Evolutionary conservation across 2,888 invertebrate genomes (phyloP).

Genomic region (Beris morrisii): DNA sequence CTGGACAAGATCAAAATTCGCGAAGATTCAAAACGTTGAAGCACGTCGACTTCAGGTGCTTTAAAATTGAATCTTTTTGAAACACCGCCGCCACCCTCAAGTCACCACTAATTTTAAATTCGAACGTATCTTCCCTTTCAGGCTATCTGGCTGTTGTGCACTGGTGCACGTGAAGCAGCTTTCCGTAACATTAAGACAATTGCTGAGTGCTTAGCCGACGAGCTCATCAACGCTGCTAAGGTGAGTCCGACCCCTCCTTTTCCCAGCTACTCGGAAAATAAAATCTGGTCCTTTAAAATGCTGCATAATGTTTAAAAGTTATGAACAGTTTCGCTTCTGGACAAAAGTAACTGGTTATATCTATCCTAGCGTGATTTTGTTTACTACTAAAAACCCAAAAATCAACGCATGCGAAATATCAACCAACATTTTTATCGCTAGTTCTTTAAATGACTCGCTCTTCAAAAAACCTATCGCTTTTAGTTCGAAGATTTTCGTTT

Average conservation of each 20-base stretch:
- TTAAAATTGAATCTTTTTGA: too few relatives aligned
- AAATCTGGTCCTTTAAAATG: slow-evolving; percentile 27
- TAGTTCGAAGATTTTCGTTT: too few relatives aligned
- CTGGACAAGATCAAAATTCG: slow-evolving; percentile 42
- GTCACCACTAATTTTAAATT: too few relatives aligned
- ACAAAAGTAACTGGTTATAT: slow-evolving; percentile 48
- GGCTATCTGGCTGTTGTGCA: slow-evolving; percentile 99
- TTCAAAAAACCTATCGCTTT: too few relatives aligned
- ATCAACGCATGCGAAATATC: slow-evolving; percentile 35
- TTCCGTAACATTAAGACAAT: slow-evolving; percentile 99
- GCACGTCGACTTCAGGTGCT: too few relatives aligned
- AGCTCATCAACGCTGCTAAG: slow-evolving; percentile 99
- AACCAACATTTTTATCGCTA: neutral
- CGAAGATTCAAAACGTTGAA: slow-evolving; percentile 9
- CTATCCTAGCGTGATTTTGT: slow-evolving; percentile 48
- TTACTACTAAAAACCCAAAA: neutral
- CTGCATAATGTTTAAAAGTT: slow-evolving; percentile 27
- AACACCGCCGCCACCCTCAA: too few relatives aligned
- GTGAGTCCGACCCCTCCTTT: slow-evolving; percentile 53
- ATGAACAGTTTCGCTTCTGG: slow-evolving; percentile 38
- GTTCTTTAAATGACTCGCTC: neutral
- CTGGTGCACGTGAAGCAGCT: slow-evolving; percentile 97
- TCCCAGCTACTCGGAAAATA: neutral
- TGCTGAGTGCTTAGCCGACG: slow-evolving; percentile 99
- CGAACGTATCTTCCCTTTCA: slow-evolving; percentile 38